Base-by-base conservation (phyloP, 2,888 invertebrate genomes). In the Lacanobia wlatinum region DNA sequence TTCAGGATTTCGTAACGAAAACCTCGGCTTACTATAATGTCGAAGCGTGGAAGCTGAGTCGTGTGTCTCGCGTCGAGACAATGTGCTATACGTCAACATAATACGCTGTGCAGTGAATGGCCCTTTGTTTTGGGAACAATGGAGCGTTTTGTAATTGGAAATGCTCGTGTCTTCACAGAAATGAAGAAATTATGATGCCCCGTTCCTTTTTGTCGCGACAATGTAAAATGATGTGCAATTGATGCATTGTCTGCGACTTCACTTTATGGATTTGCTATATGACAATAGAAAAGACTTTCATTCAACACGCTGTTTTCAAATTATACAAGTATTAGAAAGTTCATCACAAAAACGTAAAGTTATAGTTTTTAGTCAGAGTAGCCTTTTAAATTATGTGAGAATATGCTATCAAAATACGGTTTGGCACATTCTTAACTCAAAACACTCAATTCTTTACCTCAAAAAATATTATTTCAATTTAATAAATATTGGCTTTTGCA, bases 61-160 rank as follows among this genome's bases (percentile, higher is more conserved):
- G 82, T 86, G 83, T 82, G 74, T 53, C 46, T 56, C 62, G 63
- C 69, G 23, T 55, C 59, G 60, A 83, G 79, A 86, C 82, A 86
- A 79, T 80, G 70, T 80, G 63, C 58, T 66, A 61, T 61, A 67
- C 76, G 77, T 79, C 72, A 70, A 80, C 83, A 80, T 76, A 82
- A 79, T 76, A 69, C 68, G 68, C 73, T 66, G 70, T 58, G 71
- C 73, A 83, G 77, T 79, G 80, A 89, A 91, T 88, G 79, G 84
- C 78, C 87, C 89, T 91, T 92, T 92, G 92, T 91, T 34, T 85
- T 62, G 58, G 34, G 74, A 80, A 92, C 92, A 92, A 92, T 91
- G 85, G 85, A 70, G 23, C 77, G 72, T 83, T 85, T 82, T 82
- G 78, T 82, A 84, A 84, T 73, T 83, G 73, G 73, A 82, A 84